A percentile compares a stretch with the other conserved stretches of the same genome.
phyloP scores from a whole-genome alignment of 1,140 invertebrate genomes.

The Carcinoscorpius rotundicauda region DNA sequence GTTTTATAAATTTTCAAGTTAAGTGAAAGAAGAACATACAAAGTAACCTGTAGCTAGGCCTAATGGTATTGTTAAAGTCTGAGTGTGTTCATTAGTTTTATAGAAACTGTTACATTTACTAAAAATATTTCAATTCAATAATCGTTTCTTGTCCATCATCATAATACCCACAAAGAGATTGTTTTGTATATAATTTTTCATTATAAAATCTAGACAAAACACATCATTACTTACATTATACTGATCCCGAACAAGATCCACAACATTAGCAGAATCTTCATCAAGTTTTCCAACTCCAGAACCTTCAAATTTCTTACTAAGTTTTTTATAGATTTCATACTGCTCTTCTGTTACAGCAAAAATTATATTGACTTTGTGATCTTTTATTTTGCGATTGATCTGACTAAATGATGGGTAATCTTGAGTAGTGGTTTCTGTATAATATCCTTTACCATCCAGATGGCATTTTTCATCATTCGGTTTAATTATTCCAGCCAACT shows the following conservation, averaged over 20 bases:
- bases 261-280: conserved; percentile 83
- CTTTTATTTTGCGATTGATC: conserved; percentile 64
- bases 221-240: conserved; percentile 52
- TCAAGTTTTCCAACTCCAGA: conserved; percentile 69
- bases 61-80: no score
- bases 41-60: no score
- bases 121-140: no score
- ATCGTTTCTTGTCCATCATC: no score
- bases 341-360: conserved; percentile 87
- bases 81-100: no score
- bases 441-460: conserved; percentile 45
- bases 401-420: conserved; percentile 94
- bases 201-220: no score
- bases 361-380: conserved; percentile 91
- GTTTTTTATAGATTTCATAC: conserved; percentile 62
- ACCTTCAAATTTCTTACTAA: conserved; percentile 60
- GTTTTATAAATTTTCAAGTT: no score
- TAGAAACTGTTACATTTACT: no score
- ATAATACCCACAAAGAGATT: no score
- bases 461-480: conserved; percentile 89
- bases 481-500: conserved; percentile 73
- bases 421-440: conserved; percentile 52
- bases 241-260: conserved; percentile 73
- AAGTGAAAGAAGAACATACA: no score
- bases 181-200: conserved; percentile 1